Base-by-base conservation (phyloP, 2,797 vertebrate species). In the Melanotaenia nigrans region DNA sequence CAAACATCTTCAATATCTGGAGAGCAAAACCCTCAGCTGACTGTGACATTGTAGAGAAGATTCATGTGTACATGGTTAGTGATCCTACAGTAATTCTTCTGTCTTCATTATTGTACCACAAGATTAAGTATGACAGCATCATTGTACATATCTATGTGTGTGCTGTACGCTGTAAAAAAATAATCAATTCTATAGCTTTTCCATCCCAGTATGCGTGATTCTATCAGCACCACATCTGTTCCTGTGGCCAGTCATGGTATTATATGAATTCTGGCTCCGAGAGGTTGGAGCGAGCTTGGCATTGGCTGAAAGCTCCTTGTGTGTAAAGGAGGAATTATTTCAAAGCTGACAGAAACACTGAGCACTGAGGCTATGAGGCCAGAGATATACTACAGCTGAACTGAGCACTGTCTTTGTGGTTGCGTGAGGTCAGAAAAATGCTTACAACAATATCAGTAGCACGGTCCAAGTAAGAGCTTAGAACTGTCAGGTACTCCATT, bases 371-470 rank as follows among this genome's bases (percentile, higher is more conserved):
- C 68, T 85, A 65, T n/a, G 76, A 78, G 78, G 75, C 67, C 73
- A 59, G 71, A 76, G 79, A 84, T 79, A 77, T 70, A 78, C 70
- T 62, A 81, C 73, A 7, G 78, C 74, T 14, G 36, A 75, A 78
- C 70, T 54, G 61, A 84, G 80, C 69, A 49, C 71, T 63, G 56
- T 85, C 79, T 90, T 66, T 79, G 81, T 54, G 79, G 84, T 81
- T 82, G 78, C 71, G 65, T 86, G 85, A 88, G 81, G 87, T 91
- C 81, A 85, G 81, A 89, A 85, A 87, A 89, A 89, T 89, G 86
- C 86, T 90, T 85, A 61, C 72, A 87, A 86, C 78, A 92, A 87
- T 80, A 90, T 36, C 56, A 9, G 70, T 78, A 57, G 65, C 82
- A 63, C 40, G 70, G 73, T 78, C 76, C 84, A 78, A 78, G 77